These are phyloP conservation scores for Anas capensis DNA, from an alignment of 2,797 vertebrate species.

Conservation along the genomic window DNA sequence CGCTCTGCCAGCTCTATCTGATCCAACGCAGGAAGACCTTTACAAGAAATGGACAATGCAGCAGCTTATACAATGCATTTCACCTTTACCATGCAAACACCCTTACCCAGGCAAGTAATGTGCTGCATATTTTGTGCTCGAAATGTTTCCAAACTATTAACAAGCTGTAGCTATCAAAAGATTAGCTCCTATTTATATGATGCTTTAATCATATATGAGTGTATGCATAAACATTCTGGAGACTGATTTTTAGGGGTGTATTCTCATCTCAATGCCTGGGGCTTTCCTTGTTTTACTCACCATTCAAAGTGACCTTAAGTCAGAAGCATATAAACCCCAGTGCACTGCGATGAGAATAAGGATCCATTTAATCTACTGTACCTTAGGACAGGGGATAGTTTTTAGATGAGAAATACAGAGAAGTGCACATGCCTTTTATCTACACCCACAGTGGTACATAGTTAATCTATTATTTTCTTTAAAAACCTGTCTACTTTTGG, in stretches of 20 bases:
- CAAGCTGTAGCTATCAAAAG: constrained; percentile 67
- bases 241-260: constrained; percentile 1
- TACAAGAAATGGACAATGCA: constrained; percentile 60
- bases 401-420: constrained; percentile 37
- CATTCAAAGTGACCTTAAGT: background rate
- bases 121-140: constrained; percentile 76
- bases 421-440: constrained; percentile 49
- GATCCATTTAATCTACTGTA: constrained; percentile 39
- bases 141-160: constrained; percentile 74
- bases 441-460: constrained; percentile 15
- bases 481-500: background rate
- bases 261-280: constrained; percentile 1
- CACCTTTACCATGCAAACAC: constrained; percentile 74
- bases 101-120: constrained; percentile 68
- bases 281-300: background rate
- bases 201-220: constrained; percentile 57
- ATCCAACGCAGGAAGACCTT: constrained; percentile 69
- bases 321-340: background rate
- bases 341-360: background rate
- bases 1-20: constrained; percentile 72
- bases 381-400: constrained; percentile 46
- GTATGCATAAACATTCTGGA: constrained; percentile 64
- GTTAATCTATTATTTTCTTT: background rate
- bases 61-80: constrained; percentile 54
- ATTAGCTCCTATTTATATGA: constrained; percentile 69